Evolutionary conservation across 2,797 vertebrate species (phyloP).

Genomic region (Botia kubotai): DNA sequence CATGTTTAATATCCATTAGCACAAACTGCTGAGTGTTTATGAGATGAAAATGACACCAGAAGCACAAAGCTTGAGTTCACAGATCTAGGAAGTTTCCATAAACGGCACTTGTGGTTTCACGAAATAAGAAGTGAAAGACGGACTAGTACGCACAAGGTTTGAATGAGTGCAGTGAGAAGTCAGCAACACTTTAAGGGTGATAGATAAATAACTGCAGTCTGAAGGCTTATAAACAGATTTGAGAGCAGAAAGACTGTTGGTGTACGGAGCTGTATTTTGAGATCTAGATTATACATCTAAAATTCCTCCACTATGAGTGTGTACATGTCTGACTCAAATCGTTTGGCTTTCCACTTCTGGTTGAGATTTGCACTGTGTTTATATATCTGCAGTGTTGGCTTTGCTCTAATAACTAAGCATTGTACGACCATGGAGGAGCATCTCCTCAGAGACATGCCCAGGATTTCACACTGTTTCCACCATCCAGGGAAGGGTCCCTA

Average conservation of each 20-base stretch:
- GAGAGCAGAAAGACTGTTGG: neutral
- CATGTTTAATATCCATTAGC: neutral
- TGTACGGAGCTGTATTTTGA: neutral
- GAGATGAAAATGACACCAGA: neutral
- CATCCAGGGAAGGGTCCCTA: constrained; percentile 45
- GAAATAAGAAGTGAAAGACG: constrained; percentile 18
- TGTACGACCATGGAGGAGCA: constrained; percentile 56
- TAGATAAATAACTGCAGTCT: neutral
- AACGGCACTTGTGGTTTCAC: neutral
- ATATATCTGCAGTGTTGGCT: constrained; percentile 1
- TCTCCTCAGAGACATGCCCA: constrained; percentile 41
- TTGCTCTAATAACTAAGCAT: constrained; percentile 34
- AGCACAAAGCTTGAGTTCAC: neutral
- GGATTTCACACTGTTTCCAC: neutral
- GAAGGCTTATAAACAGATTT: neutral
- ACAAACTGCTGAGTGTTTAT: neutral
- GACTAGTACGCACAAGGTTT: neutral
- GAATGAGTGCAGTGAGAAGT: neutral
- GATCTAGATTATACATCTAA: neutral
- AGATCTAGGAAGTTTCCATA: neutral
- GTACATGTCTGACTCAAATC: neutral
- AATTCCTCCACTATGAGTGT: constrained; percentile 12
- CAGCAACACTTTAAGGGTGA: neutral
- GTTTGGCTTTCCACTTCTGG: neutral
- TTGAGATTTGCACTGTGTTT: constrained; percentile 16